These are phyloP conservation scores for Chalcis sispes DNA, from an alignment of 2,888 invertebrate species.

Conservation along the genomic window DNA sequence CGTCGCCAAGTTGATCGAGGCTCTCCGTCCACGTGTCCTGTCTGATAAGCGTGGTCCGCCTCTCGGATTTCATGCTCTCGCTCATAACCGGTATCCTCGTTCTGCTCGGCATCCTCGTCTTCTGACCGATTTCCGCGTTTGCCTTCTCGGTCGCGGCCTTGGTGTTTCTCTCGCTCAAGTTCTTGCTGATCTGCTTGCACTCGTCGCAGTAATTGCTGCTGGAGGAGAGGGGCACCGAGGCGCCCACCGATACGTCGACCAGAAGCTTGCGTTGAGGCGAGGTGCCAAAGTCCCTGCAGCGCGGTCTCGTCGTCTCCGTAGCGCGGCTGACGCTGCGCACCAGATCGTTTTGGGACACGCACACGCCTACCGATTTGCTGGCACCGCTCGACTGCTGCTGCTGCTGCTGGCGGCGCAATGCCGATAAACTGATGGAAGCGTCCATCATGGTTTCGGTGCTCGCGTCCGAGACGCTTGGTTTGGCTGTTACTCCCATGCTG, in stretches of 20 bases:
- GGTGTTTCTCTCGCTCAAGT: not conserved
- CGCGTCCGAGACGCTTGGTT: slow-evolving; percentile 71
- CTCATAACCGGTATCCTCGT: slow-evolving; percentile 49
- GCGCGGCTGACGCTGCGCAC: slow-evolving; percentile 62
- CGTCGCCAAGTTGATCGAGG: slow-evolving; percentile 49
- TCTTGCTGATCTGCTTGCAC: slow-evolving; percentile 76
- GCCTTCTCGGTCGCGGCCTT: not conserved
- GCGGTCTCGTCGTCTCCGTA: slow-evolving; percentile 76
- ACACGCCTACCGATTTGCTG: slow-evolving; percentile 65
- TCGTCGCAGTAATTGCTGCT: slow-evolving; percentile 80
- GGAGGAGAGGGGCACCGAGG: slow-evolving; percentile 76
- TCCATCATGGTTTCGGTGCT: slow-evolving; percentile 67
- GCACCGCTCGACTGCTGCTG: too few relatives aligned
- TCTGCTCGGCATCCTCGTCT: slow-evolving; percentile 9
- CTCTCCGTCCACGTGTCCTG: slow-evolving; percentile 57
- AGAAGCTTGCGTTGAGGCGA: slow-evolving; percentile 75
- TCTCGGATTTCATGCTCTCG: slow-evolving; percentile 19
- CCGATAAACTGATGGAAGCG: slow-evolving; percentile 37
- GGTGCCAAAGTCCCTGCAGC: slow-evolving; percentile 70
- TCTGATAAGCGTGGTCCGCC: slow-evolving; percentile 42
- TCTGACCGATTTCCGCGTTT: not conserved
- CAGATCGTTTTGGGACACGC: slow-evolving; percentile 67
- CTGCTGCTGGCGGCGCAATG: slow-evolving; percentile 43
- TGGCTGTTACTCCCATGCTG: slow-evolving; percentile 72
- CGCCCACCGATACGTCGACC: slow-evolving; percentile 78